Conservation (phyloP, 2,113 vertebrate genomes). For the Accipiter virgatus region DNA sequence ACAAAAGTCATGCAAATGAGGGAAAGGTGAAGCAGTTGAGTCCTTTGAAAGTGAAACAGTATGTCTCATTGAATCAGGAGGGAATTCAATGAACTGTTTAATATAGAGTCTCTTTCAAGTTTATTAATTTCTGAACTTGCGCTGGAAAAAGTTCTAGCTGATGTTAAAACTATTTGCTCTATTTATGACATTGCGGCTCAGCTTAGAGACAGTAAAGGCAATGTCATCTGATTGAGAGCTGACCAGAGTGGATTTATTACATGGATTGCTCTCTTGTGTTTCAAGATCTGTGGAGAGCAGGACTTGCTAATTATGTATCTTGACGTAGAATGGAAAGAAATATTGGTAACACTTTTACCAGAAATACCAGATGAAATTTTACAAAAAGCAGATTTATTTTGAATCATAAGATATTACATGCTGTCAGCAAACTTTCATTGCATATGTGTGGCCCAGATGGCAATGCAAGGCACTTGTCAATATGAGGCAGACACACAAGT, state of each 20-base stretch:
- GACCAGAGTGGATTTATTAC: background rate
- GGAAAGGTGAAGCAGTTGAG: background rate
- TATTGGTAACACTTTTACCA: background rate
- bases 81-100: constrained; percentile 17
- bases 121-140: background rate
- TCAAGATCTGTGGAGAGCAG: background rate
- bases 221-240: background rate
- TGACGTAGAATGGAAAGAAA: background rate
- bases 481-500: background rate
- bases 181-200: background rate
- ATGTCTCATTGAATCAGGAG: background rate
- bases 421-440: background rate
- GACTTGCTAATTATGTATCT: background rate
- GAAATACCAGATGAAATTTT: background rate
- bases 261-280: background rate
- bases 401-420: background rate
- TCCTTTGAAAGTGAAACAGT: constrained; percentile 7
- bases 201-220: background rate
- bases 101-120: background rate
- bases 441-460: background rate
- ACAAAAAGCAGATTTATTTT: background rate
- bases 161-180: background rate
- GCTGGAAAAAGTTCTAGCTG: background rate
- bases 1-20: background rate
- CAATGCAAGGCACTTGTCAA: rapidly evolving